Evolutionary conservation across 2,888 invertebrate species (phyloP), one percentile per base, ranked within the genome.

Genomic region (Ctenicera cuprea): DNA sequence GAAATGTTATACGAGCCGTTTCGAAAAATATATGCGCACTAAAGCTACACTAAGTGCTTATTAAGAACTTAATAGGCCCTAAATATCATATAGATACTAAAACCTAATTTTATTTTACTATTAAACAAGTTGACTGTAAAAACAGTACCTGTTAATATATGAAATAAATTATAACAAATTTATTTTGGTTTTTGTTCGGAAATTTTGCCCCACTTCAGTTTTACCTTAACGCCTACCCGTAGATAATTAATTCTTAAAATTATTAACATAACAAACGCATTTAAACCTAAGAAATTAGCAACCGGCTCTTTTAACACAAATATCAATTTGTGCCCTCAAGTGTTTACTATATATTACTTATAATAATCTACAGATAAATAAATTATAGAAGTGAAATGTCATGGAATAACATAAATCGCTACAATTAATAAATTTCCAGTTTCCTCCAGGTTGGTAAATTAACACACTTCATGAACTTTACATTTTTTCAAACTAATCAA

Each of bases 21-120:
- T 61, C 72, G 72, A 66, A 75, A 68, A 75, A 75, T 77, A 77
- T 74, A 77, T 67, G 68, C 74, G 66, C 74, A 77, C 74, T 78
- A 76, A 78, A 76, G 62, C 61, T 48, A 45, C 63, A 75, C 76
- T 77, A 76, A 77, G 76, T 76, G 77, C 70, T 76, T 74, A 77
- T 77, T 77, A 77, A 76, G 76, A 68, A 68, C 74, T 77, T 76
- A 77, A 76, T 77, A 75, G 68, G 74, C 50, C 71, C 74, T 74
- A 69, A 73, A 69, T 69, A 73, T 67, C 73, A 54, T 67, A 73
- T 64, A 59, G 69, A 73, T 70, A 69, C 50, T 70, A 73, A 73
- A 73, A 73, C 64, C 63, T 63, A 73, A 73, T 73, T 73, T 68
- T 73, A 71, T 71, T 71, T 66, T 48, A 50, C 59, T 68, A 33